These are phyloP conservation scores for Parapristionchus giblindavisi DNA, from an alignment of 2,888 invertebrate genomes.

Conservation along the genomic window DNA sequence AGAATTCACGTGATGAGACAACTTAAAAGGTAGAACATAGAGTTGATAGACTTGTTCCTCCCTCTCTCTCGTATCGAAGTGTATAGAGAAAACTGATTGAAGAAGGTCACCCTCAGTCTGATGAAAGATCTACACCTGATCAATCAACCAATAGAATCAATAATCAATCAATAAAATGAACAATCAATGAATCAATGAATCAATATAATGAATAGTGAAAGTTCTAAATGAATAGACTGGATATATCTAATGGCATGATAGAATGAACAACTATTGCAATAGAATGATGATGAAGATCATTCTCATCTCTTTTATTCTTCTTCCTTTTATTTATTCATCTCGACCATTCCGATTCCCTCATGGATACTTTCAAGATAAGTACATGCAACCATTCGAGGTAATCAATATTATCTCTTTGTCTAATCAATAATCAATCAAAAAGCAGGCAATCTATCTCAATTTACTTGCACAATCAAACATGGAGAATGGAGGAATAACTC, in stretches of 20 bases:
- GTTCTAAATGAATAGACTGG: no score
- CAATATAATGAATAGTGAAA: no score
- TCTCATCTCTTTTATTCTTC: constrained; percentile 17
- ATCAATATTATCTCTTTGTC: neutral
- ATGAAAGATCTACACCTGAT: no score
- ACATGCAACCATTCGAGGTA: constrained; percentile 32
- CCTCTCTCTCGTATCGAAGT: neutral
- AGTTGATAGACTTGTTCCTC: constrained; percentile 19
- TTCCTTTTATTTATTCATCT: neutral
- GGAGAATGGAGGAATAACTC: constrained; percentile 28
- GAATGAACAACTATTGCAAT: no score
- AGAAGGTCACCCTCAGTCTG: no score
- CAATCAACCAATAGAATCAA: no score
- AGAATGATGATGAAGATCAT: neutral
- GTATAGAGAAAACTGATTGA: no score
- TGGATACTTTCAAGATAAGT: constrained; percentile 29
- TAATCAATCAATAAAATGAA: no score
- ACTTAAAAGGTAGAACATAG: constrained; percentile 3
- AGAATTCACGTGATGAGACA: constrained; percentile 36
- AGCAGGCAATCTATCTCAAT: constrained; percentile 35
- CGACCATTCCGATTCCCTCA: constrained; percentile 30
- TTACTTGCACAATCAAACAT: constrained; percentile 32
- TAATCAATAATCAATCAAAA: neutral
- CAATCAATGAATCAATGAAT: no score
- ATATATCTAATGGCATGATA: no score